These are phyloP conservation scores for Nebria salina DNA, from an alignment of 2,888 invertebrate genomes.

Conservation along the genomic window DNA sequence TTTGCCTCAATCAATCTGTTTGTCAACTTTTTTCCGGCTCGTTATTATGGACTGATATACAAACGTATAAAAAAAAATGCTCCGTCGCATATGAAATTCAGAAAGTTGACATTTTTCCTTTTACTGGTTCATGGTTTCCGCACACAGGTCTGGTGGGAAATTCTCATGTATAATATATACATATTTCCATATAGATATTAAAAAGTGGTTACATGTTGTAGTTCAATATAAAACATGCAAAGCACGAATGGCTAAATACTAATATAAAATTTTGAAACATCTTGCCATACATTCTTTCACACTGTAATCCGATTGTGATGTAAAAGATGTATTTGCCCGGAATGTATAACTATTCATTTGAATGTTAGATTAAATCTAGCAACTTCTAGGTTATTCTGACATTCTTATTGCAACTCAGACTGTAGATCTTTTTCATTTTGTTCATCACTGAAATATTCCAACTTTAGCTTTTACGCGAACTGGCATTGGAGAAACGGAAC, in stretches of 20 bases:
- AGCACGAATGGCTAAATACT: neutral
- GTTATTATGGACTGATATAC: too few species aligned
- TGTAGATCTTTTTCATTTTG: conserved; percentile 37
- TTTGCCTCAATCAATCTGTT: too few species aligned
- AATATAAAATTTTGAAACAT: neutral
- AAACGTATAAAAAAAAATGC: too few species aligned
- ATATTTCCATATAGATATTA: too few species aligned
- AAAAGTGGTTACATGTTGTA: too few species aligned
- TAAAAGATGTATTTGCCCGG: neutral
- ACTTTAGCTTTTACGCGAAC: conserved; percentile 16
- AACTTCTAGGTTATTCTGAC: conserved; percentile 10
- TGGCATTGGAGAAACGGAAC: neutral
- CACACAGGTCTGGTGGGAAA: too few species aligned
- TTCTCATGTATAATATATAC: too few species aligned
- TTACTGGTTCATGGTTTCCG: too few species aligned
- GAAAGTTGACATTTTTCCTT: too few species aligned
- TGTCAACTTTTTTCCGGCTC: too few species aligned
- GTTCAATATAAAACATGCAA: neutral
- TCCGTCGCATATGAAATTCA: too few species aligned
- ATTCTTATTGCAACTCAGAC: conserved; percentile 4
- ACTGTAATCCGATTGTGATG: neutral
- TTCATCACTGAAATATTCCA: conserved; percentile 33
- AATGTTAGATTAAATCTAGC: conserved; percentile 41
- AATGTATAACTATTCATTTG: conserved; percentile 27
- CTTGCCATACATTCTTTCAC: too few species aligned